Conservation (phyloP, 2,888 invertebrate species). For the Agrochola macilenta region DNA sequence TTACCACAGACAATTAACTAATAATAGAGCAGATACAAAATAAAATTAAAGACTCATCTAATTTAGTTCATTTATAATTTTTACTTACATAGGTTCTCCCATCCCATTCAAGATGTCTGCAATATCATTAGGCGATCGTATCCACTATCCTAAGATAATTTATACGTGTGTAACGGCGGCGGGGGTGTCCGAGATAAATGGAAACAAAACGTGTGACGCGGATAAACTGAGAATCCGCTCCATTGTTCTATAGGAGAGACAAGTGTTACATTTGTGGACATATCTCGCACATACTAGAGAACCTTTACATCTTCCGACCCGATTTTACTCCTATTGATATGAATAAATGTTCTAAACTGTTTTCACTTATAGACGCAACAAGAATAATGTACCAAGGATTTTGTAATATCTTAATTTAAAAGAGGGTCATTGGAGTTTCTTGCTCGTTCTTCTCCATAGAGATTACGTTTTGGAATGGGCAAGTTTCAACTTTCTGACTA, state of each 20-base stretch:
- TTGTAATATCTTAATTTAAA: not conserved
- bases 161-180: slow-evolving; percentile 57
- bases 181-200: slow-evolving; percentile 60
- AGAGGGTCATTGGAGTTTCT: not conserved
- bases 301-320: slow-evolving; percentile 45
- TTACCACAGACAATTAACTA: not conserved
- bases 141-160: slow-evolving; percentile 41
- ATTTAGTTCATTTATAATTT: not conserved
- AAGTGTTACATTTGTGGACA: slow-evolving; percentile 68
- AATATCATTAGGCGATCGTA: slow-evolving; percentile 41
- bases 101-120: slow-evolving; percentile 23
- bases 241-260: slow-evolving; percentile 70
- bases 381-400: not conserved
- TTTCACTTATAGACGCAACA: not conserved
- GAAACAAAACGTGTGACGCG: slow-evolving; percentile 66
- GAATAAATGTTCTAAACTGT: not conserved
- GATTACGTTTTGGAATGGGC: not conserved
- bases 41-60: not conserved
- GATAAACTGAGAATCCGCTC: slow-evolving; percentile 65
- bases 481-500: no score
- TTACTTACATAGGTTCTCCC: not conserved
- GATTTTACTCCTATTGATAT: not conserved
- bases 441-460: not conserved
- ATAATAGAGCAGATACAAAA: not conserved
- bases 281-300: slow-evolving; percentile 52